Percentiles rank a stretch among this genome's conserved stretches.
phyloP scores from a whole-genome alignment of 2,113 vertebrate genomes.

The Hirundichthys speculiger region DNA sequence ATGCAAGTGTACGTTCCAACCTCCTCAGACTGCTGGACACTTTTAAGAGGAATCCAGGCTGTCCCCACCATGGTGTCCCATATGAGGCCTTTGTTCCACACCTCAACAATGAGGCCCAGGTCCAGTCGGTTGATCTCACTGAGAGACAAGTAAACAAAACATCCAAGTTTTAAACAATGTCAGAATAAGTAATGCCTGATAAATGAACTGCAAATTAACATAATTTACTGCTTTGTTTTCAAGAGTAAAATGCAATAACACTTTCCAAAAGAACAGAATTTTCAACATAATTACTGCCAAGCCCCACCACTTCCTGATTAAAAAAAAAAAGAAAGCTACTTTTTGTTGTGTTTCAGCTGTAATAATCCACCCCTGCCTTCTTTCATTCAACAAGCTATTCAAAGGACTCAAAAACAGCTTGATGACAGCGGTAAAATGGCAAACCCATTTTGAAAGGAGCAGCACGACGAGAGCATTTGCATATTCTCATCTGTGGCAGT shows the following conservation, averaged over 20 bases:
- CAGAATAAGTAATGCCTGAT: background rate
- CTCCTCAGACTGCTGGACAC: conserved; percentile 92
- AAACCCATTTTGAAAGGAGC: conserved; percentile 56
- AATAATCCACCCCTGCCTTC: conserved; percentile 40
- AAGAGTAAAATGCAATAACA: too few relatives aligned
- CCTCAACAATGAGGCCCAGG: conserved; percentile 95
- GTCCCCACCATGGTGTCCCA: conserved; percentile 98
- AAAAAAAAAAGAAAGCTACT: conserved; percentile 57
- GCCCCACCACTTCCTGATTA: background rate
- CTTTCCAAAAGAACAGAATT: background rate
- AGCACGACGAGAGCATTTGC: conserved; percentile 51
- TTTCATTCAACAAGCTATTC: conserved; percentile 51
- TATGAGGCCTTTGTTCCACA: conserved; percentile 99
- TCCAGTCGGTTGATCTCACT: conserved; percentile 97
- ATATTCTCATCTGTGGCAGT: conserved; percentile 54
- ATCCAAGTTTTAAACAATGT: conserved; percentile 9
- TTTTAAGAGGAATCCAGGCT: conserved; percentile 91
- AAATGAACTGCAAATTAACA: background rate
- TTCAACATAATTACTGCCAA: conserved; percentile 13
- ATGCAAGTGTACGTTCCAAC: conserved; percentile 72
- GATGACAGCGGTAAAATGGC: conserved; percentile 54
- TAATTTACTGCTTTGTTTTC: too few relatives aligned
- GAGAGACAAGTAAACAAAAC: conserved; percentile 20
- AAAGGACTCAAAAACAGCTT: conserved; percentile 53
- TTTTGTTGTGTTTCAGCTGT: conserved; percentile 27